Evolutionary conservation across 2,888 invertebrate genomes (phyloP), one percentile per base, ranked within the genome.

Genomic region (Prionchulus punctatus): DNA sequence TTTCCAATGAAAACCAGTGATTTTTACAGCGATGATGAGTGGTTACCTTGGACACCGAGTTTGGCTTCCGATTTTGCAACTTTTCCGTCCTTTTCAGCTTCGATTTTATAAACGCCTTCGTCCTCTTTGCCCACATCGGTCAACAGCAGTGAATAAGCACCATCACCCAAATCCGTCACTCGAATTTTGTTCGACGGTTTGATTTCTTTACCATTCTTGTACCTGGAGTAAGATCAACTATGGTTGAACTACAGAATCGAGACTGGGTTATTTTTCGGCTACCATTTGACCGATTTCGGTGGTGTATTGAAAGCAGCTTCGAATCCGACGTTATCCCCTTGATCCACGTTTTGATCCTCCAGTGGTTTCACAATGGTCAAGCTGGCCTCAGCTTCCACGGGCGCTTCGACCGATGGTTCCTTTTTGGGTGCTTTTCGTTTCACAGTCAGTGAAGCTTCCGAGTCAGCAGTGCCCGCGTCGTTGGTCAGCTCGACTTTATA

Each of bases 391-490:
- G 48, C 23, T 52, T 55, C 55, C 49, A 43, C 23, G 12, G 21
- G 43, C 4, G 3, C 25, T 43, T 53, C 53, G 25, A 23, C 27
- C n/a, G 26, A 30, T 23, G 27, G 4, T 7, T 49, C 50, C 21
- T 49, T 12, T 30, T 23, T 26, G 4, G 50, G 50, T 4, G 15
- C 21, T 3, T 7, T 3, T 30, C 30, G 26, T 28, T 7, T 26
- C 15, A 89, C 84, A 54, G 86, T 86, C 1, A 88, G 86, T 1
- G 86, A 85, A 67, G 86, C 86, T 1, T 84, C 73, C 0, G 84
- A 81, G 0, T 82, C 78, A 60, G 79, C 80, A 63, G 85, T 83
- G 0, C 90, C 90, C 62, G 82, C 82, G 2, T 82, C 80, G 57
- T 66, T 67, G 43, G 57, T 61, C 27, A 67, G 61, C 43, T 64